A percentile compares a stretch with the other conserved stretches of the same genome.
phyloP scores from a whole-genome alignment of 2,888 invertebrate species.

The Thysanoteuthis rhombus region DNA sequence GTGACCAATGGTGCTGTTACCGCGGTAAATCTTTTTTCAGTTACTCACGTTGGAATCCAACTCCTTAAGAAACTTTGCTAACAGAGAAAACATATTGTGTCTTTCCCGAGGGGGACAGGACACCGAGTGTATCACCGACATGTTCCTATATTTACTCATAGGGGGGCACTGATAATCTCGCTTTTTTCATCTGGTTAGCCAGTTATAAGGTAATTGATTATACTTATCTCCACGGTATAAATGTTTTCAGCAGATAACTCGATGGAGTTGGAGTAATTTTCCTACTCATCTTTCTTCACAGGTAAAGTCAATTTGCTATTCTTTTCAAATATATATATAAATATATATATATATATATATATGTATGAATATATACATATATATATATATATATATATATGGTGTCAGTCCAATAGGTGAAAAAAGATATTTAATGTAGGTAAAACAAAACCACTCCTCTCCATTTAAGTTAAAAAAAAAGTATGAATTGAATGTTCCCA shows the following conservation, averaged over 20 bases:
- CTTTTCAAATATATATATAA: too few relatives aligned
- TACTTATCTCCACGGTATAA: too few relatives aligned
- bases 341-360: constrained; percentile 21
- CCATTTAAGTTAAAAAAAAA: too few relatives aligned
- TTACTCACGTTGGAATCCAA: neutral
- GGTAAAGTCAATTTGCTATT: neutral
- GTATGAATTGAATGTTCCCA: too few relatives aligned
- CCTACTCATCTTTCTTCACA: too few relatives aligned
- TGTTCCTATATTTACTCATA: neutral
- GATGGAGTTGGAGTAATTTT: too few relatives aligned
- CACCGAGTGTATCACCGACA: neutral
- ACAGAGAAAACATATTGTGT: neutral
- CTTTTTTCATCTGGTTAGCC: too few relatives aligned
- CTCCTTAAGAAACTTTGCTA: neutral
- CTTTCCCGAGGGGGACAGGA: neutral
- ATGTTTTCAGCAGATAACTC: too few relatives aligned
- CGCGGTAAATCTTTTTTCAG: neutral
- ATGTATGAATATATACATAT: neutral
- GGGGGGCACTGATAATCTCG: too few relatives aligned
- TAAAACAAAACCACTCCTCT: too few relatives aligned
- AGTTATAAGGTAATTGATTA: too few relatives aligned
- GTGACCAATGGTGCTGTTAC: neutral
- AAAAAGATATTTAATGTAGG: too few relatives aligned
- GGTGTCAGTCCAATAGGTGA: neutral
- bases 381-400: neutral